A percentile compares a stretch with the other conserved stretches of the same genome.
Evolutionary conservation across 1,140 invertebrate genomes (phyloP).

Genomic region (Drosophila erecta): DNA sequence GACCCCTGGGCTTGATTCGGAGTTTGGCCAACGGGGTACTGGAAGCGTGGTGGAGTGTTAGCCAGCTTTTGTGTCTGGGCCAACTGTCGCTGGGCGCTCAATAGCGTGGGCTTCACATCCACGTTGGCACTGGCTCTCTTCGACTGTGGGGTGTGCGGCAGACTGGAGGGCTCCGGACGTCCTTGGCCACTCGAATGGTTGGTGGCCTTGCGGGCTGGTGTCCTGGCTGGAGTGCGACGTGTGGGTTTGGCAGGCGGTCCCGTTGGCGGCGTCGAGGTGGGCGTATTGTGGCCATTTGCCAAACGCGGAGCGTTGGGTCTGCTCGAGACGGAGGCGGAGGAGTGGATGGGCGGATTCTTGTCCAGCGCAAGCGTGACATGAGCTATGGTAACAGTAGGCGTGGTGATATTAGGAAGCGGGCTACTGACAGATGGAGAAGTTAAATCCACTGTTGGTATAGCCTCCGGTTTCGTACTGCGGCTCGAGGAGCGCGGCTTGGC

Average conservation of each 20-base stretch:
- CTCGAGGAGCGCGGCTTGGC: constrained; percentile 40
- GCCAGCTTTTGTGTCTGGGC: constrained; percentile 63
- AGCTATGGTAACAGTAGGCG: constrained; percentile 35
- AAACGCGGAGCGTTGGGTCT: constrained; percentile 40
- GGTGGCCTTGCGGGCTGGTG: constrained; percentile 54
- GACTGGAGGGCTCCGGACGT: constrained; percentile 18
- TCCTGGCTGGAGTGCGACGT: constrained; percentile 62
- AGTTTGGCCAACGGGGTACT: constrained; percentile 15
- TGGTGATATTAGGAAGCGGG: constrained; percentile 1
- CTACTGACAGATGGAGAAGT: background rate
- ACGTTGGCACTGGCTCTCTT: constrained; percentile 29
- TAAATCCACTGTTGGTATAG: background rate
- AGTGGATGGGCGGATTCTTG: constrained; percentile 1
- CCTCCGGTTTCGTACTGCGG: constrained; percentile 1
- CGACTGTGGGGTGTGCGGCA: constrained; percentile 45
- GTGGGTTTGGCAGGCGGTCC: constrained; percentile 66
- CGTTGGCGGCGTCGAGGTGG: background rate
- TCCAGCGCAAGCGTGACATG: constrained; percentile 32
- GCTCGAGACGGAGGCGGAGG: background rate
- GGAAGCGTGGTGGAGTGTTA: constrained; percentile 41
- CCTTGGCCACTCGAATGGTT: constrained; percentile 1
- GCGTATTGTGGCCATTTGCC: constrained; percentile 17
- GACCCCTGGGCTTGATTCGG: constrained; percentile 2
- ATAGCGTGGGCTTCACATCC: constrained; percentile 66
- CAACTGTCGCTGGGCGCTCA: constrained; percentile 64